Evolutionary conservation across 2,888 invertebrate genomes (phyloP).

Genomic region (Pollenia angustigena): DNA sequence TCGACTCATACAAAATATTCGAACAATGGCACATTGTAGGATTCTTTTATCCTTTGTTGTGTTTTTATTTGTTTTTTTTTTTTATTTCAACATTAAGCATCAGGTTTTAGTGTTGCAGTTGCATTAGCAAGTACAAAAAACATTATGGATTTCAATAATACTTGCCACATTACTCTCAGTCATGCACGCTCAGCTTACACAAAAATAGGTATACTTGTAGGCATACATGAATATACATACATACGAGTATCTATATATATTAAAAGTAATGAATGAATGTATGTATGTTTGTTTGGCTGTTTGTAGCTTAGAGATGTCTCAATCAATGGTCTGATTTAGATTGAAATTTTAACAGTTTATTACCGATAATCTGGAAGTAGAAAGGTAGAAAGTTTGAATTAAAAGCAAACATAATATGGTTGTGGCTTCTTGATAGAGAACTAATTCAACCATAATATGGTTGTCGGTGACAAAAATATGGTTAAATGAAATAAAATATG

Average conservation of each 20-base stretch:
- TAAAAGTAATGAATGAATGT: not conserved
- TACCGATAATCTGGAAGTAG: too few species aligned
- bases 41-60: conserved; percentile 20
- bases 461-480: too few species aligned
- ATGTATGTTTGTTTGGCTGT: not conserved
- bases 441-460: too few species aligned
- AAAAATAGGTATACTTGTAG: too few species aligned
- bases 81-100: conserved; percentile 19
- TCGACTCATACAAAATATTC: not conserved
- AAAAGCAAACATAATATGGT: too few species aligned
- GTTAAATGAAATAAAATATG: too few species aligned
- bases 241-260: conserved; percentile 7
- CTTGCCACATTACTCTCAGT: not conserved
- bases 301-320: too few species aligned
- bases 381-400: too few species aligned
- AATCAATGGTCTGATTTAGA: too few species aligned
- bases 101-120: conserved; percentile 35
- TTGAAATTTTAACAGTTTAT: too few species aligned
- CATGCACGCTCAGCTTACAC: not conserved
- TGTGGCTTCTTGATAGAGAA: too few species aligned
- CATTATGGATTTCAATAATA: conserved; percentile 1
- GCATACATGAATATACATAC: not conserved
- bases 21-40: conserved; percentile 1
- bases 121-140: conserved; percentile 24
- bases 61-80: not conserved